Evolutionary conservation across 2,113 vertebrate species (phyloP).

Genomic region (Spea multiplicata): DNA sequence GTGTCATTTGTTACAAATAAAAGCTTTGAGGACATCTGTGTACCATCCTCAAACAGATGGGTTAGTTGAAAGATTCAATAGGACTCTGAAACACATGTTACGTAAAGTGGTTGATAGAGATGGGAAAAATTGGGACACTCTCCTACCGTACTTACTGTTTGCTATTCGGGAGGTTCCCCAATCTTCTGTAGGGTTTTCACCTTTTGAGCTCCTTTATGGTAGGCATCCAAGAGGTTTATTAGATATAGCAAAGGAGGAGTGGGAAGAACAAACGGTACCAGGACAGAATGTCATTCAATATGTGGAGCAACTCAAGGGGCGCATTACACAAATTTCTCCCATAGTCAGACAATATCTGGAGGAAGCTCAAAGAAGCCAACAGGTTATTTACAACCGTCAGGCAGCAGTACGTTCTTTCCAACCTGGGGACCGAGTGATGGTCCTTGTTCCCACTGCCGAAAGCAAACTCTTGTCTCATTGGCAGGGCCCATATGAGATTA

Average conservation of each 20-base stretch:
- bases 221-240: not conserved
- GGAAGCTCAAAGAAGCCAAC: too few species aligned
- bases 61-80: not conserved
- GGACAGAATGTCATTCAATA: not conserved
- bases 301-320: not conserved
- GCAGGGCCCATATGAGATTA: not conserved
- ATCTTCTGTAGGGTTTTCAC: not conserved
- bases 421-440: not conserved
- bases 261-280: not conserved
- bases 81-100: not conserved
- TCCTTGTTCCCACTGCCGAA: not conserved
- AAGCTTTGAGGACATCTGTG: not conserved
- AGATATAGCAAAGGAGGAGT: not conserved
- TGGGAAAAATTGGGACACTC: not conserved
- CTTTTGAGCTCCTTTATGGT: not conserved
- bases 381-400: too few species aligned
- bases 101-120: not conserved
- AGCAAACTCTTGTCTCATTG: not conserved
- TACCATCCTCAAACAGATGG: conserved; percentile 8
- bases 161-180: not conserved
- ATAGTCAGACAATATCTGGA: too few species aligned
- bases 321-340: not conserved
- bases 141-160: not conserved
- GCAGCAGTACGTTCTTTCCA: not conserved
- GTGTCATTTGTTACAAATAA: not conserved